phyloP scores from a whole-genome alignment of 2,797 vertebrate species.

The Gymnoscopelus braueri region DNA sequence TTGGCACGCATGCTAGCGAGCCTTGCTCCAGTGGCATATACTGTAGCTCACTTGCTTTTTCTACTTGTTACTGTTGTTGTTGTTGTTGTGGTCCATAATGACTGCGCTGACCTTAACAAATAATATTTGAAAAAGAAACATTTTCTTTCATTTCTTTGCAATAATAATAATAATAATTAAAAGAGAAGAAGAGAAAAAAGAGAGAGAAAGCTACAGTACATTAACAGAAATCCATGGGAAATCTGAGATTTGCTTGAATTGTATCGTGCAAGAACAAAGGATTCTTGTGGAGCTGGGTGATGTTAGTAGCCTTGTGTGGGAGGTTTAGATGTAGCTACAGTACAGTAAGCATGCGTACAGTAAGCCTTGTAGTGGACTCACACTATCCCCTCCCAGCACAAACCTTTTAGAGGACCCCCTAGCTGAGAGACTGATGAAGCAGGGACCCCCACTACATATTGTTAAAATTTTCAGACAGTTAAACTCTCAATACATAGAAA shows the following conservation, averaged over 20 bases:
- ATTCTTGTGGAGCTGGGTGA: conserved; percentile 62
- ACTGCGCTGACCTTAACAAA: too few species aligned
- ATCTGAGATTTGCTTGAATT: conserved; percentile 63
- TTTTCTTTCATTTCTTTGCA: conserved; percentile 3
- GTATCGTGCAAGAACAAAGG: conserved; percentile 72
- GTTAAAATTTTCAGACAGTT: too few species aligned
- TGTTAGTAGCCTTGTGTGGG: conserved; percentile 63
- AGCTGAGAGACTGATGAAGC: too few species aligned
- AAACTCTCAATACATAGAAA: too few species aligned
- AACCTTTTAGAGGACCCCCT: too few species aligned
- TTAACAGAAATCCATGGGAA: conserved; percentile 67
- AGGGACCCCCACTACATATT: too few species aligned
- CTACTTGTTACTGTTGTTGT: too few species aligned
- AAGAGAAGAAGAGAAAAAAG: conserved; percentile 21
- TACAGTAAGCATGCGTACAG: conserved; percentile 57
- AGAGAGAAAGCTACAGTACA: conserved; percentile 53
- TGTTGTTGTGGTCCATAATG: too few species aligned
- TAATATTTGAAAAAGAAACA: too few species aligned
- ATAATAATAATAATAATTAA: background rate
- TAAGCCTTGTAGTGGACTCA: conserved; percentile 55
- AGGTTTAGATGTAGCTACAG: conserved; percentile 70
- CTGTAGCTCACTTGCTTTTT: too few species aligned
- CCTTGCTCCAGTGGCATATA: too few species aligned
- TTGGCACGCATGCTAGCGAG: too few species aligned
- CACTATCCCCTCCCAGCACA: conserved; percentile 40